phyloP scores from a whole-genome alignment of 2,888 invertebrate genomes.

The Catocala nupta region DNA sequence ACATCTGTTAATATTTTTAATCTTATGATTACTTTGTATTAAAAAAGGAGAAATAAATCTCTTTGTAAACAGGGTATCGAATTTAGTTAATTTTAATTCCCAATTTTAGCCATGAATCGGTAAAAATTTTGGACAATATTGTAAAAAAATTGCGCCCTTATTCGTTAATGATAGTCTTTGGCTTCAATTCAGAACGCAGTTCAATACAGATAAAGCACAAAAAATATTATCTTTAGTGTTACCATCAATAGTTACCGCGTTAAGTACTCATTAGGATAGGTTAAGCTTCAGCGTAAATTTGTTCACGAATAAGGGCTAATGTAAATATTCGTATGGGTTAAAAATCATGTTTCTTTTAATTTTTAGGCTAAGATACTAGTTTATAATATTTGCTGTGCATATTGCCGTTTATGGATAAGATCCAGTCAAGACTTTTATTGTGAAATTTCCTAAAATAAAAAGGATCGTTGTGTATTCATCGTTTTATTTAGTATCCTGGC shows the following conservation, averaged over 20 bases:
- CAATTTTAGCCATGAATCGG: constrained; percentile 58
- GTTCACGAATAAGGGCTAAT: constrained; percentile 72
- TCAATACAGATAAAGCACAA: constrained; percentile 32
- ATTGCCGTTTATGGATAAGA: constrained; percentile 85
- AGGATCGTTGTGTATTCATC: constrained; percentile 78
- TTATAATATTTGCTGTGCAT: constrained; percentile 80
- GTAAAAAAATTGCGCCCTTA: constrained; percentile 63
- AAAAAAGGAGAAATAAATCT: constrained; percentile 49
- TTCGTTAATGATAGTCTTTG: constrained; percentile 56
- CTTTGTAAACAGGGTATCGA: constrained; percentile 74
- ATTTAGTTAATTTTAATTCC: constrained; percentile 57
- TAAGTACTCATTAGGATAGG: constrained; percentile 37
- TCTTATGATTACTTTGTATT: constrained; percentile 38
- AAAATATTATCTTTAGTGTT: constrained; percentile 21
- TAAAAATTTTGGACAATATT: constrained; percentile 78
- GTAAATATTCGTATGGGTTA: constrained; percentile 76
- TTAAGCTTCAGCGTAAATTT: constrained; percentile 35
- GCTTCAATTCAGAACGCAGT: constrained; percentile 23
- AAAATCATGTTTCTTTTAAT: constrained; percentile 66
- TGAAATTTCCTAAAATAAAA: constrained; percentile 83
- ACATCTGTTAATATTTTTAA: constrained; percentile 15
- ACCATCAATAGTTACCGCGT: constrained; percentile 29
- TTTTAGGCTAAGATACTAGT: constrained; percentile 58
- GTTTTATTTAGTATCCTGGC: constrained; percentile 57
- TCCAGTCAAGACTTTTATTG: constrained; percentile 85